phyloP scores from a whole-genome alignment of 1,140 invertebrate species.

The Steinernema feltiae region DNA sequence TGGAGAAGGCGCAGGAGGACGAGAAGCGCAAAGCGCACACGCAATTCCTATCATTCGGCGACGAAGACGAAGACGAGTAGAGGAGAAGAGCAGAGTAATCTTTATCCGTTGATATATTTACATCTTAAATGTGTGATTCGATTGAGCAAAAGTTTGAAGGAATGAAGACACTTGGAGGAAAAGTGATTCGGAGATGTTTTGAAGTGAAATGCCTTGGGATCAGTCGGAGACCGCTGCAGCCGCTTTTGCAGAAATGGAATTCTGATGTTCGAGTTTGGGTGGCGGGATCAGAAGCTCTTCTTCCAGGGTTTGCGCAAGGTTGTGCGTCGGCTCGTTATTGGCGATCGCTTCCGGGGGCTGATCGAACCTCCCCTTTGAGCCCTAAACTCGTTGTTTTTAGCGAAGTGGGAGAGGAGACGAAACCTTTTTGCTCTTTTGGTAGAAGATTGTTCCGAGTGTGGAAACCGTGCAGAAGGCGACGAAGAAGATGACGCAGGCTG shows the following conservation, averaged over 20 bases:
- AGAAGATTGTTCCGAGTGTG: constrained; percentile 49
- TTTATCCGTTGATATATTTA: constrained; percentile 21
- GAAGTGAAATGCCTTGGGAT: not conserved
- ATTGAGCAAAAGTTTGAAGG: constrained; percentile 18
- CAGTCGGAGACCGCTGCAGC: not conserved
- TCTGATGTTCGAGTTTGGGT: not conserved
- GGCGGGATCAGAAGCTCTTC: not conserved
- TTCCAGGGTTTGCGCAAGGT: not conserved
- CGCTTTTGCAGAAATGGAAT: not conserved
- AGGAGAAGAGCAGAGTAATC: not conserved
- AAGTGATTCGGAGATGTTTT: not conserved
- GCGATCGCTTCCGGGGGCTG: not conserved
- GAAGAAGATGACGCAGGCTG: constrained; percentile 39
- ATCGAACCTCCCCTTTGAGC: not conserved
- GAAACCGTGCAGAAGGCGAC: constrained; percentile 41
- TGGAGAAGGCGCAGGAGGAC: constrained; percentile 4
- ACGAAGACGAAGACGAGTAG: constrained; percentile 46
- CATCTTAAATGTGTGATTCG: no score
- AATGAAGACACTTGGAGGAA: not conserved
- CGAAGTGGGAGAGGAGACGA: not conserved
- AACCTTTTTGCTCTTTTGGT: constrained; percentile 51
- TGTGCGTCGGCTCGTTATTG: constrained; percentile 1
- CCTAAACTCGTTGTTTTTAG: not conserved
- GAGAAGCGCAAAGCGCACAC: constrained; percentile 20
- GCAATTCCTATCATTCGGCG: constrained; percentile 43